Evolutionary conservation across 2,888 invertebrate genomes (phyloP), one percentile per base, ranked within the genome.

Genomic region (Drosophila heteroneura): DNA sequence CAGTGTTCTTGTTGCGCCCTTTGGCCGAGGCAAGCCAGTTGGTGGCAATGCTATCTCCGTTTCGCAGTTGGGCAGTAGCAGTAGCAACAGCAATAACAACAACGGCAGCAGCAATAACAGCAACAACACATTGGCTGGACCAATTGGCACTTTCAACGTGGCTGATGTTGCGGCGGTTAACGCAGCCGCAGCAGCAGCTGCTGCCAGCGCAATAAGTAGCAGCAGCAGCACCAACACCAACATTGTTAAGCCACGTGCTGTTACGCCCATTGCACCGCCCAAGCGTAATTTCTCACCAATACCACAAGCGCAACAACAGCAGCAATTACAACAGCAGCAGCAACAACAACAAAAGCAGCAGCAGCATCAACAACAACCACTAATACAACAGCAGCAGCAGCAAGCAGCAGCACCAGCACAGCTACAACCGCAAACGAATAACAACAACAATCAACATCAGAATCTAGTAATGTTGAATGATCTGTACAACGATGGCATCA

Each of bases 221-320:
- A 71, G 39, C 33, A 74, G 33, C 47, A 70, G 12, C 69, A 58
- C 52, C n/a, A 54, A 63, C 37, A 68, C 62, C 49, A 56, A 59
- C 52, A 79, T 28, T 61, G 56, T 30, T 10, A 79, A 80, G 19
- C 76, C 85, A 2, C 91, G 92, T 32, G 84, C 92, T 4, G 89
- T 93, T 14, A 93, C 93, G n/a, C 93, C 93, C 35, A 93, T 93
- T 73, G 93, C 93, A 4, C 93, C 92, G 19, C 91, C 92, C 49
- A 92, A 85, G 59, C 77, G 80, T n/a, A 74, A 33, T 84, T 79
- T 64, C 59, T 85, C 89, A 37, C 87, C 90, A 19, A 72, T 80
- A 58, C 81, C 82, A 30, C 82, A 80, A 53, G 33, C 26, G 16
- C 22, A 53, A n/a, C 66, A 67, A 22, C 66, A 63, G 3, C 71